phyloP scores from a whole-genome alignment of 2,888 invertebrate genomes.

The Polylopha cassiicola region DNA sequence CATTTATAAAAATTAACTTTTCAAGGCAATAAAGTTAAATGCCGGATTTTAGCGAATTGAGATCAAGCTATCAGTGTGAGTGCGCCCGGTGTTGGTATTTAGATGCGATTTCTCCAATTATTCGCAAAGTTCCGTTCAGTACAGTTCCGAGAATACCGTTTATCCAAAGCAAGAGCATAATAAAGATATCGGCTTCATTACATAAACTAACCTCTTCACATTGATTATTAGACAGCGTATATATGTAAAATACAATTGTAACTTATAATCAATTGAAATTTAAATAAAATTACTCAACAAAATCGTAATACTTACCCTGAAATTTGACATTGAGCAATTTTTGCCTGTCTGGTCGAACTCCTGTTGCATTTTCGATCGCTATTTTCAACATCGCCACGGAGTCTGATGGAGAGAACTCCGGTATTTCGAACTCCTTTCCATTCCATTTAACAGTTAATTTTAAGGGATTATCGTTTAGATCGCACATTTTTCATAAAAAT shows the following conservation, averaged over 20 bases:
- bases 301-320: constrained; percentile 81
- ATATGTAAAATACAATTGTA: neutral
- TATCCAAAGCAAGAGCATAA: constrained; percentile 1
- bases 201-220: constrained; percentile 13
- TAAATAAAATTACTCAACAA: constrained; percentile 1
- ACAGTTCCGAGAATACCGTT: constrained; percentile 6
- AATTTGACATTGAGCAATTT: constrained; percentile 94
- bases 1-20: too few species aligned
- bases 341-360: constrained; percentile 94
- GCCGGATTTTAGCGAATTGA: too few species aligned
- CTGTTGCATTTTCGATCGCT: constrained; percentile 90
- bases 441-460: constrained; percentile 92
- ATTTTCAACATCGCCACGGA: constrained; percentile 90
- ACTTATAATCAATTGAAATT: neutral
- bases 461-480: constrained; percentile 64
- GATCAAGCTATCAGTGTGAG: too few species aligned
- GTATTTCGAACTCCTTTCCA: constrained; percentile 90
- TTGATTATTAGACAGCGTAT: neutral
- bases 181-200: constrained; percentile 3
- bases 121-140: neutral
- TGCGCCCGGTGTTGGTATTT: too few species aligned
- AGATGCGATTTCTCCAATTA: too few species aligned
- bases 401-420: constrained; percentile 84
- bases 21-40: too few species aligned
- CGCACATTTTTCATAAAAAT: constrained; percentile 57